These are phyloP conservation scores for Seriola quinqueradiata DNA, from an alignment of 2,113 vertebrate species.

Conservation along the genomic window DNA sequence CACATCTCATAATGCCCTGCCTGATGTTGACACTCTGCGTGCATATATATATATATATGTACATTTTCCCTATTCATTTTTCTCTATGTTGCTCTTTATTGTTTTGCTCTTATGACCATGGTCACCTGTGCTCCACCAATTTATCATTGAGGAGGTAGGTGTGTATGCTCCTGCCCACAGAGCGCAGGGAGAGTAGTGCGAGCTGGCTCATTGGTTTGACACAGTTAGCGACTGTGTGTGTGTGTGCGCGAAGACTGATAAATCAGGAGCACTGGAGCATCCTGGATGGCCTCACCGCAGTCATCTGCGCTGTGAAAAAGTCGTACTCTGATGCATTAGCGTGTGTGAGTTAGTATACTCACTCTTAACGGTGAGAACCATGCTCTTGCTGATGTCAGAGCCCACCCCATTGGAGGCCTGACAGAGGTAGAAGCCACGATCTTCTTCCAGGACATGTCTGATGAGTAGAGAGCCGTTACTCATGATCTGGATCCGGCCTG, in stretches of 20 bases:
- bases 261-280: conserved; percentile 41
- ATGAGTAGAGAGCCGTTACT: conserved; percentile 97
- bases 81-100: conserved; percentile 17
- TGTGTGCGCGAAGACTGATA: conserved; percentile 47
- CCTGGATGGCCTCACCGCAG: conserved; percentile 36
- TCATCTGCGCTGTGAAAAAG: conserved; percentile 12
- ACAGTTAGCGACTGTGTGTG: conserved; percentile 27
- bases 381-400: conserved; percentile 99
- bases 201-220: conserved; percentile 64
- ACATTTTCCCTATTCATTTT: conserved; percentile 30
- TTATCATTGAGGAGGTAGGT: conserved; percentile 23
- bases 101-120: conserved; percentile 28
- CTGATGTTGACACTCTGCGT: conserved; percentile 27
- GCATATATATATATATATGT: neutral
- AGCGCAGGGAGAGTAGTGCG: conserved; percentile 28
- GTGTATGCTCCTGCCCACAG: conserved; percentile 3
- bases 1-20: conserved; percentile 5
- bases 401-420: conserved; percentile 99
- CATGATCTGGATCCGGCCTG: conserved; percentile 97
- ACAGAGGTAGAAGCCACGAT: conserved; percentile 97
- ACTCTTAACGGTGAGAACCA: conserved; percentile 99
- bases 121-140: conserved; percentile 59
- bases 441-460: conserved; percentile 96
- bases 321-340: conserved; percentile 11
- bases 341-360: conserved; percentile 74